A percentile compares a stretch with the other conserved stretches of the same genome.
Evolutionary conservation across 2,113 vertebrate species (phyloP).

Genomic region (Plestiodon gilberti): DNA sequence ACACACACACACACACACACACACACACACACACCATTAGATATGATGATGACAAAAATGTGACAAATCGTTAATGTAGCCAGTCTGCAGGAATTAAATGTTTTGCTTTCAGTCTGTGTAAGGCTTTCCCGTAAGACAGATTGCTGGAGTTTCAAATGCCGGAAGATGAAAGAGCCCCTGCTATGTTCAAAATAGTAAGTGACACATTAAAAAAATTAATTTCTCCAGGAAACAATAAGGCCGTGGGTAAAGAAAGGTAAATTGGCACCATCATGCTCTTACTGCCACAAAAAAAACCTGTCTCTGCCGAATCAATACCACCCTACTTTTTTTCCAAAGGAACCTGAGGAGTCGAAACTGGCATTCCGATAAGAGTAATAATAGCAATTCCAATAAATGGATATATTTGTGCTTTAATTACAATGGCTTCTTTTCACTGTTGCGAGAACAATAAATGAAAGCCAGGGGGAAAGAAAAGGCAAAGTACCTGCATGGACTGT

Average conservation of each 20-base stretch:
- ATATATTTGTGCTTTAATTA: not conserved
- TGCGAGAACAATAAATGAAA: not conserved
- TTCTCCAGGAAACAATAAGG: constrained; percentile 34
- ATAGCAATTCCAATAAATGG: not conserved
- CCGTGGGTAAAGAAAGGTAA: constrained; percentile 21
- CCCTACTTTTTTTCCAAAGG: not conserved
- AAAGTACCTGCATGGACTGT: not conserved
- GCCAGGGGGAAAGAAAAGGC: not conserved
- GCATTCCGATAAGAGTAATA: not conserved
- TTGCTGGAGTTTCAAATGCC: not conserved
- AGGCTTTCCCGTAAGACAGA: constrained; percentile 11
- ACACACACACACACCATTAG: constrained; percentile 3
- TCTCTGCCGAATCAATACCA: not conserved
- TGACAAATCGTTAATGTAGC: constrained; percentile 34
- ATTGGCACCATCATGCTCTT: constrained; percentile 11
- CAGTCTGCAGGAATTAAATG: constrained; percentile 17
- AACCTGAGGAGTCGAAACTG: not conserved
- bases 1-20: too few species aligned
- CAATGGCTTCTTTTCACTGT: not conserved
- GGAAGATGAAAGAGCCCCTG: not conserved
- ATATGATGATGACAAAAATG: constrained; percentile 22
- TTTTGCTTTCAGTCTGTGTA: constrained; percentile 8
- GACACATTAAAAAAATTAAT: constrained; percentile 23
- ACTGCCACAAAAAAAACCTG: not conserved
- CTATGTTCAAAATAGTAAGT: not conserved